Evolutionary conservation across 2,888 invertebrate species (phyloP), one percentile per base, ranked within the genome.

Genomic region (Cephus runcator): DNA sequence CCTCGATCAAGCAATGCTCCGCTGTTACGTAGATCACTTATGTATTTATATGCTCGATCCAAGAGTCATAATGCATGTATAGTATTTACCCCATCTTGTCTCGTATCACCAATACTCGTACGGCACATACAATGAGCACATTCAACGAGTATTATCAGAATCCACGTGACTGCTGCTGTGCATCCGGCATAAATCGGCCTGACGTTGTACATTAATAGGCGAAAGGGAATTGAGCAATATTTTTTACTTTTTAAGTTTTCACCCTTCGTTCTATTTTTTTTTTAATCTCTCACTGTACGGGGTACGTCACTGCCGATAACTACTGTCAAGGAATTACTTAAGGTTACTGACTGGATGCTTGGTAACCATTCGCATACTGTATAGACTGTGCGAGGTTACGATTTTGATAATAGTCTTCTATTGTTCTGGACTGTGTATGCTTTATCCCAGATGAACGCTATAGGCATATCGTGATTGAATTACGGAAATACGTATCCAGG

Each of bases 81-180:
- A 11, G 35, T 12, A 56, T 56, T 56, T 56, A 56, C 23, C 23
- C 9, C 56, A 23, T 56, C 56, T 56, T 23, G 56, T 23, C 56
- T 56, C 56, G 56, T 56, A 56, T 56, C 56, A 56, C 23, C 23
- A 56, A 56, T 56, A 56, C 56, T 56, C 56, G 9, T 56, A 2
- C 23, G 23, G 56, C 9, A 81, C 78, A 81, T 68, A 85, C 85
- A 85, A 85, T 84, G 84, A 84, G 81, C 71, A 81, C 82, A 85
- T 85, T 85, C 85, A 85, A 71, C 75, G 79, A 82, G 73, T 9
- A 71, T 31, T 74, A 74, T 74, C 74, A 33, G 71, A 71, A 71
- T 71, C 31, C 33, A 71, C 71, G 71, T 31, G 71, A 71, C 71
- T 15, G 12, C 12, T 30, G 33, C 9, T 34, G 23, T 36, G 36